Evolutionary conservation across 2,888 invertebrate genomes (phyloP).

Genomic region (Epirrita christyi): DNA sequence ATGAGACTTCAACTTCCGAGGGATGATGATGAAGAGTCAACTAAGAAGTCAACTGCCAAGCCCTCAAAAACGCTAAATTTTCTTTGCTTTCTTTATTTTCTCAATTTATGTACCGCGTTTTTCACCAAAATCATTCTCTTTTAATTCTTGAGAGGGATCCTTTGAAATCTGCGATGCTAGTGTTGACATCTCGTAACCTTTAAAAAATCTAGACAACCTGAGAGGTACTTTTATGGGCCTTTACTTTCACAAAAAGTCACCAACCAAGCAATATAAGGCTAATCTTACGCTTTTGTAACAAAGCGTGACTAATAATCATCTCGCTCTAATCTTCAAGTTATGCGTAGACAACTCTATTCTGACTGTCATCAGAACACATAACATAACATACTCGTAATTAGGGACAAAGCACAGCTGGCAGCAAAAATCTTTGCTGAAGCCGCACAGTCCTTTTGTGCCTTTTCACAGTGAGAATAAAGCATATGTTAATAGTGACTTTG

Average conservation of each 20-base stretch:
- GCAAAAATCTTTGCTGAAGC: conserved; percentile 6
- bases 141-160: no score
- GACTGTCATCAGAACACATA: conserved; percentile 59
- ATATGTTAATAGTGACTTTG: neutral
- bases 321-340: conserved; percentile 45
- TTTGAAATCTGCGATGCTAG: no score
- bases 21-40: no score
- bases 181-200: no score
- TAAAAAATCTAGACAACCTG: no score
- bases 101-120: no score
- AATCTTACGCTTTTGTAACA: conserved; percentile 36
- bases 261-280: conserved; percentile 23
- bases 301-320: conserved; percentile 42
- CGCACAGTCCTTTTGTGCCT: neutral
- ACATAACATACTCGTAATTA: conserved; percentile 55
- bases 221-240: neutral
- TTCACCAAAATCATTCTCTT: no score
- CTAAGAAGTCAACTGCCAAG: no score
- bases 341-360: conserved; percentile 48
- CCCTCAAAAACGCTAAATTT: no score
- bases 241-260: conserved; percentile 24
- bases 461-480: conserved; percentile 3
- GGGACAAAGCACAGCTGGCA: conserved; percentile 52
- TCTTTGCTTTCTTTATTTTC: no score
- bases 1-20: no score